A percentile compares a stretch with the other conserved stretches of the same genome.
Evolutionary conservation across 1,140 invertebrate species (phyloP).

Genomic region (Hypsibius dujardini): DNA sequence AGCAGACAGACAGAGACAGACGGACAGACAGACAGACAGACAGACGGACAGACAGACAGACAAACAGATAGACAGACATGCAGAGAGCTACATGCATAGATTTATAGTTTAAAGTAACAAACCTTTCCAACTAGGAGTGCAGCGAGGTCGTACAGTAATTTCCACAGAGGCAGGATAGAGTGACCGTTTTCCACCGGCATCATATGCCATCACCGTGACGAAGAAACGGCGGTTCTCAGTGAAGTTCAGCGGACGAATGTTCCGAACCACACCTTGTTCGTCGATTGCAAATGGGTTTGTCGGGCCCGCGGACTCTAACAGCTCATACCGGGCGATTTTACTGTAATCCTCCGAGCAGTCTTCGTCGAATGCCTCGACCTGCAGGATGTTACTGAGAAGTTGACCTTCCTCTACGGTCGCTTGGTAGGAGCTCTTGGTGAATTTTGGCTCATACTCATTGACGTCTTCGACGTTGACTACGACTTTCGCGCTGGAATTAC

Average conservation of each 20-base stretch:
- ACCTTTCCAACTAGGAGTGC: conserved; percentile 8
- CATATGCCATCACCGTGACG: background rate
- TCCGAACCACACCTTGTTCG: conserved; percentile 49
- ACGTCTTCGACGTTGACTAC: conserved; percentile 86
- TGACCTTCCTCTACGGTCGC: conserved; percentile 71
- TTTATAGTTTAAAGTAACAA: background rate
- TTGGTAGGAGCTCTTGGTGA: conserved; percentile 60
- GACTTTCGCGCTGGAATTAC: conserved; percentile 57
- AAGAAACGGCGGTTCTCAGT: background rate
- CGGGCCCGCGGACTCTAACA: conserved; percentile 47
- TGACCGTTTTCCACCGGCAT: background rate
- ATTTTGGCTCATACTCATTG: conserved; percentile 77
- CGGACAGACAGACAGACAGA: no score
- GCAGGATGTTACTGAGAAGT: conserved; percentile 67
- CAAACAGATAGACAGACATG: no score
- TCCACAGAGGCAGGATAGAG: background rate
- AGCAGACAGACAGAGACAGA: no score
- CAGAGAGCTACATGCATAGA: no score
- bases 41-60: no score
- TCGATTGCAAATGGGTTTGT: conserved; percentile 77
- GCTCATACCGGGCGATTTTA: conserved; percentile 87
- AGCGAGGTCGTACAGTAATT: conserved; percentile 18
- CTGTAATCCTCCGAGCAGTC: conserved; percentile 79
- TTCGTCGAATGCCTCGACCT: conserved; percentile 69
- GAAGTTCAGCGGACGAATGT: conserved; percentile 10